Evolutionary conservation across 2,113 vertebrate genomes (phyloP).

Genomic region (Daubentonia madagascariensis): DNA sequence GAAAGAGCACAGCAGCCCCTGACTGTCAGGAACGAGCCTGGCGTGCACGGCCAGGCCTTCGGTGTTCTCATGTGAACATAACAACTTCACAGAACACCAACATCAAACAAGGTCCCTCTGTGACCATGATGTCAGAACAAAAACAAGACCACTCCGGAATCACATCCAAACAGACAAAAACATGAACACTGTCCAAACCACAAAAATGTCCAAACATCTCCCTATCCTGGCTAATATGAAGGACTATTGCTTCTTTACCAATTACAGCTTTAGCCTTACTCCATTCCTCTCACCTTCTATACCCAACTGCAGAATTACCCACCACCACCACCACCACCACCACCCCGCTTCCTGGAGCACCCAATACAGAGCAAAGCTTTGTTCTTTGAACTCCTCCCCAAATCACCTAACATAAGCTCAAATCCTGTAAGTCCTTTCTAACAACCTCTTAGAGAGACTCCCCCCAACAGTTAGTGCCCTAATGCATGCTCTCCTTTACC

Average conservation of each 20-base stretch:
- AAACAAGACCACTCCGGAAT: neutral
- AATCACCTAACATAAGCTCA: neutral
- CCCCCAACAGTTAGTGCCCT: too few relatives aligned
- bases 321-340: too few relatives aligned
- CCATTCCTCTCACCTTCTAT: neutral
- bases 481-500: neutral
- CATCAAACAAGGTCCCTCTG: neutral
- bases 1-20: neutral
- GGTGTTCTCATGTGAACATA: neutral
- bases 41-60: neutral
- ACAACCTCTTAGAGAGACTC: neutral
- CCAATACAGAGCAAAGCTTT: neutral
- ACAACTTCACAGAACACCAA: neutral
- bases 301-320: neutral
- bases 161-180: neutral
- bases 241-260: neutral
- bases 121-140: neutral
- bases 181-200: neutral
- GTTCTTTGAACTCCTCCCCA: neutral
- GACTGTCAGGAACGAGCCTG: neutral
- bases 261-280: neutral
- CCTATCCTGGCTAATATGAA: neutral
- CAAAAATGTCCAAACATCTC: neutral
- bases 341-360: neutral
- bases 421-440: neutral